These are phyloP conservation scores for Creontiades dilutus DNA, from an alignment of 2,888 invertebrate species.

Conservation along the genomic window DNA sequence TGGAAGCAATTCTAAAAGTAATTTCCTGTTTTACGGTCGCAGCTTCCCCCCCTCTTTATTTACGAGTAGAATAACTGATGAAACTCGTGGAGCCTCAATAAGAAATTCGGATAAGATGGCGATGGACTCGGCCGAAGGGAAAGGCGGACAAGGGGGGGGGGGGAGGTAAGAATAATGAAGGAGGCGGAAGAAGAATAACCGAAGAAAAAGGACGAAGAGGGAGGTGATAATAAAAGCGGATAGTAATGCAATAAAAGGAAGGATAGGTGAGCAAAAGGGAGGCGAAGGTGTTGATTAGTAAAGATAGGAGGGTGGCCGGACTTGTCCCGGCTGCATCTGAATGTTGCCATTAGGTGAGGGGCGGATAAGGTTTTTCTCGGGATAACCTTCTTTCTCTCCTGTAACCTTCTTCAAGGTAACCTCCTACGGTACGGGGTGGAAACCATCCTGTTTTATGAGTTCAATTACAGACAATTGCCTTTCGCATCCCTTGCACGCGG, in stretches of 20 bases:
- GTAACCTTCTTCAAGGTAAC: conserved; percentile 47
- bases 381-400: conserved; percentile 29
- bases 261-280: conserved; percentile 56
- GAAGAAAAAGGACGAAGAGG: conserved; percentile 47
- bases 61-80: conserved; percentile 67
- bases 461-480: conserved; percentile 56
- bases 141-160: not conserved
- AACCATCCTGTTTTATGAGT: conserved; percentile 58
- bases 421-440: not conserved
- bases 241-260: conserved; percentile 62
- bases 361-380: conserved; percentile 35
- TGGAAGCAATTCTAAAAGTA: conserved; percentile 69
- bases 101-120: conserved; percentile 64
- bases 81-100: conserved; percentile 38
- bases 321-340: conserved; percentile 72
- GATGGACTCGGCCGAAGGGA: conserved; percentile 59
- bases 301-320: conserved; percentile 59
- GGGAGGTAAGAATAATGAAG: conserved; percentile 38
- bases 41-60: conserved; percentile 54
- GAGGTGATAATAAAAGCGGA: conserved; percentile 49
- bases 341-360: conserved; percentile 72
- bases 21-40: conserved; percentile 70
- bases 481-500: conserved; percentile 31
- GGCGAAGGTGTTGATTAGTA: conserved; percentile 73
- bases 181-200: conserved; percentile 43